Conservation (phyloP, 2,113 vertebrate genomes). For the Aegithalos caudatus region DNA sequence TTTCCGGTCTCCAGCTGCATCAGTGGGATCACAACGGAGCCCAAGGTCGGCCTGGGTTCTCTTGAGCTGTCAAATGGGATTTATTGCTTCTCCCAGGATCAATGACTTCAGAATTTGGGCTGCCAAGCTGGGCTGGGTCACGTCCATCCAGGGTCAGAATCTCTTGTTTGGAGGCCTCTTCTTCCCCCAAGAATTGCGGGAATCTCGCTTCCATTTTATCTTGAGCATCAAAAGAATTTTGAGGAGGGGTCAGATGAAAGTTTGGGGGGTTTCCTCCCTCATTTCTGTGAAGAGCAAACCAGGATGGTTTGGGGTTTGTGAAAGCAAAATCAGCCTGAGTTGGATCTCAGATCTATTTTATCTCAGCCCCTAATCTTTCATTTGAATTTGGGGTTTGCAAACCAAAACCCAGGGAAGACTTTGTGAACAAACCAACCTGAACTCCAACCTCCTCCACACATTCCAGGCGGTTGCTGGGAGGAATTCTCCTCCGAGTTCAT, state of each 20-base stretch:
- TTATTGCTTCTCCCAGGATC: slow-evolving; percentile 35
- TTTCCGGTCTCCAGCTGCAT: slow-evolving; percentile 26
- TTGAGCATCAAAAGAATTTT: slow-evolving; percentile 21
- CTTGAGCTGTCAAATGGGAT: slow-evolving; percentile 33
- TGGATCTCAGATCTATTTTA: slow-evolving; percentile 44
- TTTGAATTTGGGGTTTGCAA: slow-evolving; percentile 56
- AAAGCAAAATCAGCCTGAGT: not conserved
- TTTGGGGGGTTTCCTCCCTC: slow-evolving; percentile 30
- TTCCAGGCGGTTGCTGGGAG: slow-evolving; percentile 27
- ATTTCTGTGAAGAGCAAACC: slow-evolving; percentile 26
- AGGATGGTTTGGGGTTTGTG: slow-evolving; percentile 12
- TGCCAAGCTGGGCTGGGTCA: slow-evolving; percentile 19
- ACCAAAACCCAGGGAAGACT: slow-evolving; percentile 49
- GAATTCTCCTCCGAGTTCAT: slow-evolving; percentile 23
- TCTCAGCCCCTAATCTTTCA: slow-evolving; percentile 49
- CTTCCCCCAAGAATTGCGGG: not conserved
- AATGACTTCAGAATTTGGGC: slow-evolving; percentile 3
- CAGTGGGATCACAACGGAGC: not conserved
- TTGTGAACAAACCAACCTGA: not conserved
- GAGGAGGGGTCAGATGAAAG: slow-evolving; percentile 54
- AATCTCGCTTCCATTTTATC: not conserved
- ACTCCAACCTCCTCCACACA: slow-evolving; percentile 59
- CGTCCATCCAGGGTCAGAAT: not conserved
- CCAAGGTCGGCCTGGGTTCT: not conserved
- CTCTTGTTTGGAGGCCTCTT: not conserved